Conservation (phyloP, 2,113 vertebrate genomes). For the Syngnathoides biaculeatus region DNA sequence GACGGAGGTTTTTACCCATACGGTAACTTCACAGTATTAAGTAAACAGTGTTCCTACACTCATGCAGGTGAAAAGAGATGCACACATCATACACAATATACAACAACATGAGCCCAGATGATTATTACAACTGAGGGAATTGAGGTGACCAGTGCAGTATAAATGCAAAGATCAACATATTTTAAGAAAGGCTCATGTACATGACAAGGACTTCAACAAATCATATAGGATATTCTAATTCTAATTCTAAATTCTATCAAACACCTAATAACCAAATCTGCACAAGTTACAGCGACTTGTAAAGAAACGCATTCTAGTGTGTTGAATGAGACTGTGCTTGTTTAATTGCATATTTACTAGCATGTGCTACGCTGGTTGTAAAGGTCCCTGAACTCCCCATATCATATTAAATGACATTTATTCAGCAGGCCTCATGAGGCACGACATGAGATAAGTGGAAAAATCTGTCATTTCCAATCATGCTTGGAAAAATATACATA, state of each 20-base stretch:
- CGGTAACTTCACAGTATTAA: constrained; percentile 43
- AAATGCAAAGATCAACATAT: neutral
- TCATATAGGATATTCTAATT: constrained; percentile 9
- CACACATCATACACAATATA: constrained; percentile 23
- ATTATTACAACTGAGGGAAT: constrained; percentile 28
- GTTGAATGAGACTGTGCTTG: neutral
- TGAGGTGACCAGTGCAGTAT: constrained; percentile 13
- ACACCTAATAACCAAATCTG: constrained; percentile 4
- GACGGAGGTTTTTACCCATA: neutral
- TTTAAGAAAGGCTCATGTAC: constrained; percentile 35
- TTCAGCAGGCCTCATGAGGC: neutral
- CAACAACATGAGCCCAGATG: constrained; percentile 16
- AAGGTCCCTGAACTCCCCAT: neutral
- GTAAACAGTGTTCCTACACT: constrained; percentile 19
- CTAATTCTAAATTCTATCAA: neutral
- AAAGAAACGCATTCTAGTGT: neutral
- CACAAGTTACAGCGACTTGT: neutral
- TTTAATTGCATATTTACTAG: constrained; percentile 22
- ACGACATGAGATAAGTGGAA: neutral
- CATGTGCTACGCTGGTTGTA: neutral
- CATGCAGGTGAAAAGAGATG: constrained; percentile 30
- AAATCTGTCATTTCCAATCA: neutral
- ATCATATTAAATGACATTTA: neutral
- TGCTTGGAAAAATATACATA: neutral
- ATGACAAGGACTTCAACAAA: constrained; percentile 34